Evolutionary conservation across 2,113 vertebrate genomes (phyloP).

Genomic region (Gambusia holbrooki): DNA sequence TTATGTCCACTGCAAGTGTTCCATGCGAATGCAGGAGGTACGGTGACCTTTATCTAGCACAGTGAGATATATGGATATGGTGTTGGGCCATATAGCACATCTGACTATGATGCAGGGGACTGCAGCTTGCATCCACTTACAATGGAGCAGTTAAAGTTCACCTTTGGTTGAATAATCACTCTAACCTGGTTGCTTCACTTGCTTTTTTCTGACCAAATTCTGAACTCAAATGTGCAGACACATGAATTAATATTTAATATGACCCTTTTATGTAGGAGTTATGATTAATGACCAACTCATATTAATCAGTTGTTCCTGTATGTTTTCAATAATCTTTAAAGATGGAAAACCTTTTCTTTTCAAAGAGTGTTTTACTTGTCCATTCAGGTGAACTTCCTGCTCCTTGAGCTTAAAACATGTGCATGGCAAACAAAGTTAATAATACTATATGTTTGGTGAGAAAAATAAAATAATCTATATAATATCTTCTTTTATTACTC

Average conservation of each 20-base stretch:
- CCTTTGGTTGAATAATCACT: neutral
- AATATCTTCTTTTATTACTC: too few relatives aligned
- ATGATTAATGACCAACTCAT: too few relatives aligned
- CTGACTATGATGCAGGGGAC: slow-evolving; percentile 8
- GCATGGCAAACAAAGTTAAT: neutral
- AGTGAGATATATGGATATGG: slow-evolving; percentile 4
- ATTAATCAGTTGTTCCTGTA: too few relatives aligned
- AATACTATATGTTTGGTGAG: neutral
- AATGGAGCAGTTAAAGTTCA: slow-evolving; percentile 17
- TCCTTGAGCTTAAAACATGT: neutral
- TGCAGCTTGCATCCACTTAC: slow-evolving; percentile 7
- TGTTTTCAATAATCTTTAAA: neutral
- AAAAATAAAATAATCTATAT: neutral
- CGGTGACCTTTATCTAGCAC: slow-evolving; percentile 31
- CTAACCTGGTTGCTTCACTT: neutral
- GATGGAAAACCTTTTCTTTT: neutral
- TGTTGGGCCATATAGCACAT: neutral
- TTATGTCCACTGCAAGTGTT: slow-evolving; percentile 28
- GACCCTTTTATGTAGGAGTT: too few relatives aligned
- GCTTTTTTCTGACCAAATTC: neutral
- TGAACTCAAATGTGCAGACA: neutral
- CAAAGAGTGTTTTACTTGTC: neutral
- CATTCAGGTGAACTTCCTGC: neutral
- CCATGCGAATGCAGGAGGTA: slow-evolving; percentile 13
- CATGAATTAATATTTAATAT: neutral